Base-by-base conservation (phyloP, 2,888 invertebrate species). In the Dryomyza anilis region DNA sequence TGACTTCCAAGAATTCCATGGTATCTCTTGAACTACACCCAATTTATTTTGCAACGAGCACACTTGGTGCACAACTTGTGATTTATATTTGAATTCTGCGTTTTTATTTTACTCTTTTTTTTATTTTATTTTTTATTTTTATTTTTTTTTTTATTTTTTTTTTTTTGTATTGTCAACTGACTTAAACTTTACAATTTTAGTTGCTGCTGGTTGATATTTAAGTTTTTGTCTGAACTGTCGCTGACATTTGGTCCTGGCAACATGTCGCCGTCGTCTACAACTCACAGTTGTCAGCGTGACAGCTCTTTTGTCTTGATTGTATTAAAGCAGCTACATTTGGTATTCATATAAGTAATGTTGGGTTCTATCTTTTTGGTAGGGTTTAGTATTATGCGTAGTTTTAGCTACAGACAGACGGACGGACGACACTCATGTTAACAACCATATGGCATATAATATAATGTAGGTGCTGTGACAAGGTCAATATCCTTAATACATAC, bases 401-500 rank as follows among this genome's bases (percentile, higher is more conserved):
- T n/a, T 52, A 52, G 8, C 8, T 21, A 50, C 39, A 21, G n/a
- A 25, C 5, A 16, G 43, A 29, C 21, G 50, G 45, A 50, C 30
- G 36, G 27, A 61, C 43, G 27, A 29, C 3, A 53, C 33, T 30
- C 33, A 3, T n/a, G n/a, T n/a, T n/a, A n/a, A n/a, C n/a, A n/a
- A n/a, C n/a, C n/a, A n/a, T n/a, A n/a, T n/a, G n/a, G n/a, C n/a
- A n/a, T n/a, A n/a, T n/a, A n/a, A n/a, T n/a, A n/a, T n/a, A n/a
- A n/a, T n/a, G n/a, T n/a, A n/a, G n/a, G n/a, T n/a, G n/a, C n/a
- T n/a, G n/a, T 36, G 23, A 21, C 55, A 55, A 55, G 55, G 55
- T 55, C 55, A 55, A 33, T 55, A 55, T 55, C 55, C 55, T 55
- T 50, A 25, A 50, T n/a, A n/a, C n/a, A n/a, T n/a, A n/a, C n/a